These are phyloP conservation scores for Hystrix brachyura DNA, from an alignment of 2,113 vertebrate species.

Conservation along the genomic window DNA sequence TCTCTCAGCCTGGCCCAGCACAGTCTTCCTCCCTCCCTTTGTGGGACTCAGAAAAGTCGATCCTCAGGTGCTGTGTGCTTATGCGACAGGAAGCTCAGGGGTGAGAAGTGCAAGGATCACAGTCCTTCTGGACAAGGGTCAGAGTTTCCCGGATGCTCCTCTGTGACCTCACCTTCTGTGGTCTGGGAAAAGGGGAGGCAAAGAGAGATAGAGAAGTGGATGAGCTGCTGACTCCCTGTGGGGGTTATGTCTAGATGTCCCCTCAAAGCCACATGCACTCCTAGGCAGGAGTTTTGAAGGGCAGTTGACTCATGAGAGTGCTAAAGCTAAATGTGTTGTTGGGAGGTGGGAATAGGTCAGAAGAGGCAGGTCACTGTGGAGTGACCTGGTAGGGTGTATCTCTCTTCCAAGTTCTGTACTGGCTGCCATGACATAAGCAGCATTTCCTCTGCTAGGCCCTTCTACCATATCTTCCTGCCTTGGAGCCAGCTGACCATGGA, in stretches of 20 bases:
- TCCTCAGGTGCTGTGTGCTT: background rate
- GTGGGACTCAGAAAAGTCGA: background rate
- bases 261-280: background rate
- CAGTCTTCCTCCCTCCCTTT: background rate
- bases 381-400: background rate
- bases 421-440: background rate
- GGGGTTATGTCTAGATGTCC: background rate
- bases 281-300: background rate
- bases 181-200: background rate
- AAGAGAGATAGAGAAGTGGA: background rate
- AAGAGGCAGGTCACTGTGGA: background rate
- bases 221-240: background rate
- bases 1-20: background rate
- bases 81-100: background rate
- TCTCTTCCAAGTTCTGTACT: background rate
- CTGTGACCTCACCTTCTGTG: background rate
- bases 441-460: background rate
- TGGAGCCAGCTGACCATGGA: background rate
- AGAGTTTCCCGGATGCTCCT: background rate
- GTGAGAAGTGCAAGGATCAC: accelerated
- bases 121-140: background rate
- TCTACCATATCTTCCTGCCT: background rate
- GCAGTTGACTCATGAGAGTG: background rate
- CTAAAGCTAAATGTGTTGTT: background rate
- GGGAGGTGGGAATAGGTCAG: background rate